Evolutionary conservation across 2,113 vertebrate genomes (phyloP), one percentile per base, ranked within the genome.

Genomic region (Phrynosoma platyrhinos): DNA sequence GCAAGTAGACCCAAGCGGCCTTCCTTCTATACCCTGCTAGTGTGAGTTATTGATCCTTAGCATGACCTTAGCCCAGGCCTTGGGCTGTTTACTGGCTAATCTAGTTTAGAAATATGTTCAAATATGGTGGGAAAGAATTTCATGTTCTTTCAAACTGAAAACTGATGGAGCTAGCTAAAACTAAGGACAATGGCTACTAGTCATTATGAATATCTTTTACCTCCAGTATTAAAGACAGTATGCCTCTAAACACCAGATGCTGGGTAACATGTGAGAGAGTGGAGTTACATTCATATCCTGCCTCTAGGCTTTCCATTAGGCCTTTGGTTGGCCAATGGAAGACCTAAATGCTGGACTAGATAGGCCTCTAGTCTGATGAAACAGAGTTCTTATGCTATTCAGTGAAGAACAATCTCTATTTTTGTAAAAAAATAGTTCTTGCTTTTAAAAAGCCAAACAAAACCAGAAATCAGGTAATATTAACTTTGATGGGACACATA

Each of bases 1-100:
- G 98, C 98, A 96, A 98, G 98, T 98, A 97, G 91, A 94, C 85
- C 84, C 88, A 92, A 85, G 82, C 55, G 87, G 78, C 8, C n/a
- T 87, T 88, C 85, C 84, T 80, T 89, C 86, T 91, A 85, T 88
- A 87, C 53, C 74, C 72, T 91, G 75, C 91, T 92, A 81, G 83
- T 90, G 79, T 90, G 87, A 91, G 53, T 69, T 88, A 83, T 75
- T 82, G 78, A 23, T 85, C 66, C 55, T 85, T 76, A 62, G 72
- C n/a, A 76, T 71, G 66, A 32, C 9, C 32, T 82, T 82, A 69
- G 71, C 42, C 79, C 18, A 82, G 78, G n/a, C 53, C 77, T 53
- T 23, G 30, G 69, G 55, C 23, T 82, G n/a, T 76, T 71, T 66
- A 68, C n/a, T 30, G 79, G 62, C 40, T 68, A 6, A 20, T 40